Conservation (phyloP, 2,113 vertebrate genomes). For the Glaucidium brasilianum region DNA sequence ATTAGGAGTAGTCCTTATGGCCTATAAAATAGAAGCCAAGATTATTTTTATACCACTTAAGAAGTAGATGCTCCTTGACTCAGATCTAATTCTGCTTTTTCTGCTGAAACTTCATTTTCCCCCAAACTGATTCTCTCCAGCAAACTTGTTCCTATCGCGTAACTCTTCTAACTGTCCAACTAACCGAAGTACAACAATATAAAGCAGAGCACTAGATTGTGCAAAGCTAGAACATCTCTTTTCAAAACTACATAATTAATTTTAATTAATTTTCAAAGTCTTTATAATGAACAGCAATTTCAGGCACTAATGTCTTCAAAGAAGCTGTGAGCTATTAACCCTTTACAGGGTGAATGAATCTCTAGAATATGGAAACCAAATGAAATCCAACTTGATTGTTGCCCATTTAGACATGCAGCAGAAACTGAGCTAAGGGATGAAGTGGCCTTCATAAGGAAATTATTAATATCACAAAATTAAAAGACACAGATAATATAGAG, state of each 20-base stretch:
- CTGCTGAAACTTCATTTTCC: background rate
- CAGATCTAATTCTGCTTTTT: background rate
- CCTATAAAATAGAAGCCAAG: background rate
- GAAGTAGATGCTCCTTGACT: background rate
- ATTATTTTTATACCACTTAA: background rate
- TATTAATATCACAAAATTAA: background rate
- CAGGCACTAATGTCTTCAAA: background rate
- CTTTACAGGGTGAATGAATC: background rate
- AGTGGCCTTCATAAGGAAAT: background rate
- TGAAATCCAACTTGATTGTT: background rate
- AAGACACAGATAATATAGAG: background rate
- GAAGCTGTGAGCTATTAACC: background rate
- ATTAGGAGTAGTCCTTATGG: background rate
- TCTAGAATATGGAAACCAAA: background rate
- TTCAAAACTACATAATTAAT: background rate
- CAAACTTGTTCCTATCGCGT: background rate
- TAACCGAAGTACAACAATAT: background rate
- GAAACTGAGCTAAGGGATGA: background rate
- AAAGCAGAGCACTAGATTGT: background rate
- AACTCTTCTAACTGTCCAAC: background rate
- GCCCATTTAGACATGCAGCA: background rate
- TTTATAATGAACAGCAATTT: background rate
- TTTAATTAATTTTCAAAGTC: background rate
- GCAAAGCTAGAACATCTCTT: background rate
- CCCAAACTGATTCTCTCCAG: background rate